Base-by-base conservation (phyloP, 1,140 invertebrate genomes). In the Papilio polytes region DNA sequence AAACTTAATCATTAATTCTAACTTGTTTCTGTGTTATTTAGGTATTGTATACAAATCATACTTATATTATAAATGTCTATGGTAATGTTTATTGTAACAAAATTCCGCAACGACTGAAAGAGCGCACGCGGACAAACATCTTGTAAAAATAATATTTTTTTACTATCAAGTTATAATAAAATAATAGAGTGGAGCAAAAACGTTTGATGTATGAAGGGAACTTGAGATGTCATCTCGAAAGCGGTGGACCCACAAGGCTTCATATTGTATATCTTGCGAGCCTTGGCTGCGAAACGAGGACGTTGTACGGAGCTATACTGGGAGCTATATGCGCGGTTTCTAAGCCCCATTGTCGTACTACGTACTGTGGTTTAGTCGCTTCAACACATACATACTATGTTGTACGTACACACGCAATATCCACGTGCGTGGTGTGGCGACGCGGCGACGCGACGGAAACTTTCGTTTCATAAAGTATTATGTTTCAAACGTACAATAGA, bases 221-320 rank as follows among this genome's bases (percentile, higher is more conserved):
- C 74, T 76, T 22, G 74, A 76, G 74, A 76, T 76, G 74, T 46
- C 46, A 76, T 76, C 74, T 76, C 20, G 22, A 76, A 76, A 76
- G 46, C 74, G 46, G n/a, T 51, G 74, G 74, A 76, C 74, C 74
- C 31, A 51, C 41, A 76, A 76, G 74, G 74, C 74, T 76, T 76
- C 74, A 76, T 76, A 76, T 76, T 76, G 74, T 76, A 51, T 76
- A 76, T 76, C 74, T 46, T 46, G 74, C 44, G 46, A 44, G 74
- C 74, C 46, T 76, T 51, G 41, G 74, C 73, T n/a, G 70, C 36
- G 41, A 73, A 76, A 76, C 74, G 46, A 20, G 74, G 74, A 76
- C 74, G 15, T 31, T 51, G 46, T 76, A 26, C 74, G 22, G 13
- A 76, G 46, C 12, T 74, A 74, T 74, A 74, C 41, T 31, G 26